phyloP scores from a whole-genome alignment of 2,113 vertebrate species.

The Pseudopipra pipra region DNA sequence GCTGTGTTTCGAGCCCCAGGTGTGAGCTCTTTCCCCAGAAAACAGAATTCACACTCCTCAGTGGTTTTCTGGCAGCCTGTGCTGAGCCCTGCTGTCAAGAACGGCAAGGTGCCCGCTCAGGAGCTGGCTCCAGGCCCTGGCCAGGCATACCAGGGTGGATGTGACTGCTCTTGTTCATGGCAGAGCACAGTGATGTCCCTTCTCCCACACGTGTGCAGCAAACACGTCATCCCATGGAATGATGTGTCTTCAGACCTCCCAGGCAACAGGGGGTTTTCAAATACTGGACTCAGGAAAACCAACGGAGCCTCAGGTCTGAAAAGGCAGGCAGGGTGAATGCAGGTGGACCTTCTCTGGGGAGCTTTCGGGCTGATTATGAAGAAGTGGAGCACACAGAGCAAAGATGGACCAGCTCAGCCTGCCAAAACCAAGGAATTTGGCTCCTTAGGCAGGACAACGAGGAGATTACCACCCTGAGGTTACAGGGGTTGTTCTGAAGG shows the following conservation, averaged over 20 bases:
- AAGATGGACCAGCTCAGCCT: not conserved
- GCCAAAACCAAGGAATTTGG: not conserved
- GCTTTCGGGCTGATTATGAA: not conserved
- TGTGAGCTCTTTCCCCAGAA: conserved; percentile 13
- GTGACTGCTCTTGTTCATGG: not conserved
- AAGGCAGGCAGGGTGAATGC: not conserved
- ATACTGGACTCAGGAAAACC: not conserved
- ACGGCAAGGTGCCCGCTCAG: not conserved
- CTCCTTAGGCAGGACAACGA: not conserved
- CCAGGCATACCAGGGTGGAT: not conserved
- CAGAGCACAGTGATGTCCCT: accelerated
- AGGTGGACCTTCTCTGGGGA: not conserved
- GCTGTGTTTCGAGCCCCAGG: not conserved
- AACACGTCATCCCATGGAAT: accelerated
- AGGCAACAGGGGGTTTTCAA: not conserved
- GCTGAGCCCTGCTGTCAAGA: not conserved
- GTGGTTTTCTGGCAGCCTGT: not conserved
- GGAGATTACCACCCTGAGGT: not conserved
- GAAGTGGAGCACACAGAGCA: not conserved
- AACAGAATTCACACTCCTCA: not conserved
- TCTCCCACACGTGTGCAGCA: accelerated
- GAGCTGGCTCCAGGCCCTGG: not conserved
- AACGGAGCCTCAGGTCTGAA: not conserved
- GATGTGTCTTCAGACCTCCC: not conserved
- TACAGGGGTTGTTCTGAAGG: not conserved